Evolutionary conservation across 1,140 invertebrate species (phyloP).

Genomic region (Calycopis cecrops): DNA sequence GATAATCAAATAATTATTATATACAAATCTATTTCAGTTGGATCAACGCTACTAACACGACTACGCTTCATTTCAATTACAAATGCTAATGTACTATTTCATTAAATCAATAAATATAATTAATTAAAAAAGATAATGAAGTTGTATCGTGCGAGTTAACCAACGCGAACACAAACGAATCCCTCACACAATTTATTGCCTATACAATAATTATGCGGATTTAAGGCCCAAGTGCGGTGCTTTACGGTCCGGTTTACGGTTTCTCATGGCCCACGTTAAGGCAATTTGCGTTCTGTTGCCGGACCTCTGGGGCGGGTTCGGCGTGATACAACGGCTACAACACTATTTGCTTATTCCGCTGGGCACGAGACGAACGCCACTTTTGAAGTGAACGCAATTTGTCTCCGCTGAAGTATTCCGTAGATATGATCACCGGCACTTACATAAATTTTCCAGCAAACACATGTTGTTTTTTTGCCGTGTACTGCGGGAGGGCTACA

Average conservation of each 20-base stretch:
- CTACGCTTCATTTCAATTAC: no score
- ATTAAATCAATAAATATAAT: neutral
- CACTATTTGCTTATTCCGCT: conserved; percentile 52
- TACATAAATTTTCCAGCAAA: conserved; percentile 57
- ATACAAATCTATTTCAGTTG: no score
- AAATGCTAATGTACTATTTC: no score
- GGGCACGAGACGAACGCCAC: conserved; percentile 42
- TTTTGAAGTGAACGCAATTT: conserved; percentile 69
- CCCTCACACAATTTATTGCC: conserved; percentile 58
- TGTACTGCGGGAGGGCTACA: conserved; percentile 50
- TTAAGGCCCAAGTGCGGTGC: conserved; percentile 58
- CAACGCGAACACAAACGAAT: conserved; percentile 46
- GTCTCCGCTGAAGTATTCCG: conserved; percentile 59
- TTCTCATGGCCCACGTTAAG: conserved; percentile 49
- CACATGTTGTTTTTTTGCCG: conserved; percentile 59
- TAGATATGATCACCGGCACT: conserved; percentile 62
- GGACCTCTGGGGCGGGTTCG: conserved; percentile 39
- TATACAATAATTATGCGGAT: conserved; percentile 73
- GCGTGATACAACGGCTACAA: conserved; percentile 30
- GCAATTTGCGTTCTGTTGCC: conserved; percentile 52
- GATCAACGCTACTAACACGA: no score
- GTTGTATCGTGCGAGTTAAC: conserved; percentile 33
- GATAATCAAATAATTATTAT: no score
- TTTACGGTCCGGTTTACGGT: conserved; percentile 59
- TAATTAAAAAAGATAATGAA: conserved; percentile 37